A percentile compares a stretch with the other conserved stretches of the same genome.
These are phyloP conservation scores for Diplazon laetatorius DNA, from an alignment of 2,888 invertebrate species.

Conservation along the genomic window DNA sequence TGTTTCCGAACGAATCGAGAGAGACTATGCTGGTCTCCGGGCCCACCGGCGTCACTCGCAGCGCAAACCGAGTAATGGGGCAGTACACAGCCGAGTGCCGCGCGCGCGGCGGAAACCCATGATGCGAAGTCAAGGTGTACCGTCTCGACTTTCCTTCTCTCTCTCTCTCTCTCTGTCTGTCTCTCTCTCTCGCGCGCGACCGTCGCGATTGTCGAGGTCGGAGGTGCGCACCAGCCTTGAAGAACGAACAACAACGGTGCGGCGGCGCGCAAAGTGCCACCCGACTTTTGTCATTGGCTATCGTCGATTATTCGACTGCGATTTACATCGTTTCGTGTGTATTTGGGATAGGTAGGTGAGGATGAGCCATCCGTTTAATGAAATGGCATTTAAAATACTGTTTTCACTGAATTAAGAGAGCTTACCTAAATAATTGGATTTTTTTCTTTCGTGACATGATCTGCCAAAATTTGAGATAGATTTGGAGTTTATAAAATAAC, in stretches of 20 bases:
- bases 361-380: too few species aligned
- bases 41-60: conserved; percentile 22
- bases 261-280: conserved; percentile 22
- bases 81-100: conserved; percentile 1
- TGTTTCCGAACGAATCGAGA: conserved; percentile 30
- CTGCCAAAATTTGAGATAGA: too few species aligned
- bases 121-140: conserved; percentile 55
- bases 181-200: conserved; percentile 28
- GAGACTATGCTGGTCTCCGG: too few species aligned
- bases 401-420: too few species aligned
- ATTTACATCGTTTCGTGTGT: background rate
- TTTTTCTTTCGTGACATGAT: too few species aligned
- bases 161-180: too few species aligned
- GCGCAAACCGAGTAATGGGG: conserved; percentile 32
- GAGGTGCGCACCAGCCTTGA: conserved; percentile 59
- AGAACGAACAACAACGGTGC: conserved; percentile 43
- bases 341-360: background rate
- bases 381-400: too few species aligned
- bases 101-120: conserved; percentile 33
- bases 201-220: conserved; percentile 53
- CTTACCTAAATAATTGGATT: too few species aligned
- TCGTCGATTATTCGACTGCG: conserved; percentile 41
- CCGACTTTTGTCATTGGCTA: conserved; percentile 28
- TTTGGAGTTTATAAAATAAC: too few species aligned
- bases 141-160: too few species aligned